Evolutionary conservation across 2,888 invertebrate species (phyloP).

Genomic region (Coelopa pilipes): DNA sequence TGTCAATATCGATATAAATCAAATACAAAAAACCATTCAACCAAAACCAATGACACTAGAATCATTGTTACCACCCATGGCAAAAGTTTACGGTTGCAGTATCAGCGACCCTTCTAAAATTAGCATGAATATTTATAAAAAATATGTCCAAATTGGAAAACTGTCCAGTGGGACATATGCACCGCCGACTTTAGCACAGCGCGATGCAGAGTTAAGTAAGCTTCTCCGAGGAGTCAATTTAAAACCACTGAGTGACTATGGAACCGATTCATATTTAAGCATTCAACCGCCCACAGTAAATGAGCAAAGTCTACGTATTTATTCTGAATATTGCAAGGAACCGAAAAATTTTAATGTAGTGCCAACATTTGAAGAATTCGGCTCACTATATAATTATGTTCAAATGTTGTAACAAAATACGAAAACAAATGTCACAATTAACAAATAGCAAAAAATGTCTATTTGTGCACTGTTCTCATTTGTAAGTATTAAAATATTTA

Average conservation of each 20-base stretch:
- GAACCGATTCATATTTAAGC: slow-evolving; percentile 60
- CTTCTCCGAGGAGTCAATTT: slow-evolving; percentile 56
- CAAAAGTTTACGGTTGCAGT: slow-evolving; percentile 62
- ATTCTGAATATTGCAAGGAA: slow-evolving; percentile 60
- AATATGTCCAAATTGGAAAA: slow-evolving; percentile 63
- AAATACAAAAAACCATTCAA: slow-evolving; percentile 50
- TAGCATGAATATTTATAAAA: slow-evolving; percentile 62
- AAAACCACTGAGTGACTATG: slow-evolving; percentile 58
- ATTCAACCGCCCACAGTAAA: slow-evolving; percentile 59
- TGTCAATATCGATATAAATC: slow-evolving; percentile 55
- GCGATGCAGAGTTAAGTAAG: slow-evolving; percentile 55
- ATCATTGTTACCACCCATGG: slow-evolving; percentile 62
- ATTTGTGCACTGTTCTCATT: not conserved
- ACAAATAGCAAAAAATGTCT: no score
- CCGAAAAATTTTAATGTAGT: slow-evolving; percentile 56
- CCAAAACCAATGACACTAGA: slow-evolving; percentile 55
- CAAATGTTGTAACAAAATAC: slow-evolving; percentile 49
- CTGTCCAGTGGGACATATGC: slow-evolving; percentile 40
- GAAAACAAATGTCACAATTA: no score
- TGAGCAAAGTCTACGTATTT: slow-evolving; percentile 58
- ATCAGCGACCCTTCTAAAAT: slow-evolving; percentile 57
- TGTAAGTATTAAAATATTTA: not conserved
- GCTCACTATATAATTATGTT: slow-evolving; percentile 55
- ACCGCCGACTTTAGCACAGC: slow-evolving; percentile 43
- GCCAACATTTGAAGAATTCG: slow-evolving; percentile 58